Base-by-base conservation (phyloP, 2,113 vertebrate genomes). In the Cnemophilus loriae region DNA sequence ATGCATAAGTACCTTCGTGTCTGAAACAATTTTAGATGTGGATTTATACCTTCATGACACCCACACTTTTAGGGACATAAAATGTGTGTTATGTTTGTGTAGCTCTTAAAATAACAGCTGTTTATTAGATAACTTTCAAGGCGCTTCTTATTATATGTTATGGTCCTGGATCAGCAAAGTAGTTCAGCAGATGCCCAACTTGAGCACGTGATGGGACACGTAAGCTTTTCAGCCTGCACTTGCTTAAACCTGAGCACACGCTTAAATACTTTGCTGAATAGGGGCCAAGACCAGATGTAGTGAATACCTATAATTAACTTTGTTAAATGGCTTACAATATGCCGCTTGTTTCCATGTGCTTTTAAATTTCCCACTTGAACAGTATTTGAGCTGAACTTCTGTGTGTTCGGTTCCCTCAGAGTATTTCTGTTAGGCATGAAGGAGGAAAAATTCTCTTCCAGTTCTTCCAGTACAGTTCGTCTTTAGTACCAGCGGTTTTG, bases 301-400 rank as follows among this genome's bases (percentile, higher is more conserved):
- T 79, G 83, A 94, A 86, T 68, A 81, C 68, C 71, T 96, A 81
- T 84, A 94, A 92, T 95, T 96, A 96, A 96, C 83, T 92, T 92
- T 87, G 83, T 76, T 89, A 95, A 96, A 95, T 89, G 84, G 41
- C 89, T 94, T 91, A 74, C 84, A 95, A 68, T 91, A 69, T 95
- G 89, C 87, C 84, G 68, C 87, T 94, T 92, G 49, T 94, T 95
- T 96, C 74, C 49, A 20, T 20, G 84, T 69, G 88, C 47, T 87
- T 96, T 94, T 91, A 69, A 88, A 92, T 90, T 92, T 94, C 92
- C 57, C 56, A 64, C 82, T 86, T 84, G 76, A 68, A 94, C 39
- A 28, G 74, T 20, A 18, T 84, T 88, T 76, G 39, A 20, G 44
- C 56, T 90, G 63, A 80, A 70, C 11, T 73, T 90, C 67, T 33